phyloP scores from a whole-genome alignment of 2,113 vertebrate species.

The Aythya baeri region DNA sequence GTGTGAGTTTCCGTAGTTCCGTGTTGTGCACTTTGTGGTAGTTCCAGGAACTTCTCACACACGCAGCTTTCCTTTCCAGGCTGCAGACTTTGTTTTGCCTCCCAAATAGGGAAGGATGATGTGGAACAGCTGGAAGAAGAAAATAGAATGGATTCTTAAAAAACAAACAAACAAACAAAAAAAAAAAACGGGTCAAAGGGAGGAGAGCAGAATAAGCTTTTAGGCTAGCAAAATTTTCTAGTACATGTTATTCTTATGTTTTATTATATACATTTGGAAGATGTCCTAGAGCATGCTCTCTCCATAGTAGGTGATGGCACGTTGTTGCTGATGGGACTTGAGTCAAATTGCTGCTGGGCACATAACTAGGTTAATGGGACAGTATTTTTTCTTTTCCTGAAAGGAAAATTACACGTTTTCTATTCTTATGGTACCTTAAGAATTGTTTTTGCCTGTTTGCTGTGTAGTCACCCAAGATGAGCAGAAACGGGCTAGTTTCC shows the following conservation, averaged over 20 bases:
- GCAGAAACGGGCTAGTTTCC: background rate
- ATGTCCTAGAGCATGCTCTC: background rate
- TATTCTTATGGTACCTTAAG: background rate
- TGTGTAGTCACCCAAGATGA: background rate
- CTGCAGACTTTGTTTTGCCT: background rate
- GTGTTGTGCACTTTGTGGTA: background rate
- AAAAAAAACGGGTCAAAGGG: background rate
- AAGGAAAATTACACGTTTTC: background rate
- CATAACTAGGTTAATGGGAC: constrained; percentile 59
- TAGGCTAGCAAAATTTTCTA: constrained; percentile 11
- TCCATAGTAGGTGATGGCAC: background rate
- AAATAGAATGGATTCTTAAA: background rate
- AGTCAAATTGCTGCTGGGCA: constrained; percentile 59
- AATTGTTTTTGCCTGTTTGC: background rate
- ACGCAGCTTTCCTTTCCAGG: background rate
- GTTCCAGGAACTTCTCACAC: background rate
- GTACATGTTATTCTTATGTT: background rate
- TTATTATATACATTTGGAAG: background rate
- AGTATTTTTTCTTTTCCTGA: background rate
- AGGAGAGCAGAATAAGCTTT: background rate
- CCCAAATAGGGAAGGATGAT: background rate
- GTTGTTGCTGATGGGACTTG: constrained; percentile 56
- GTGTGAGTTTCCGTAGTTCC: background rate
- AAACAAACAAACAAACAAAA: too few species aligned
- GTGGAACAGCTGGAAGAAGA: constrained; percentile 1